Evolutionary conservation across 1,140 invertebrate genomes (phyloP).

Genomic region (Tetraneura akinire): DNA sequence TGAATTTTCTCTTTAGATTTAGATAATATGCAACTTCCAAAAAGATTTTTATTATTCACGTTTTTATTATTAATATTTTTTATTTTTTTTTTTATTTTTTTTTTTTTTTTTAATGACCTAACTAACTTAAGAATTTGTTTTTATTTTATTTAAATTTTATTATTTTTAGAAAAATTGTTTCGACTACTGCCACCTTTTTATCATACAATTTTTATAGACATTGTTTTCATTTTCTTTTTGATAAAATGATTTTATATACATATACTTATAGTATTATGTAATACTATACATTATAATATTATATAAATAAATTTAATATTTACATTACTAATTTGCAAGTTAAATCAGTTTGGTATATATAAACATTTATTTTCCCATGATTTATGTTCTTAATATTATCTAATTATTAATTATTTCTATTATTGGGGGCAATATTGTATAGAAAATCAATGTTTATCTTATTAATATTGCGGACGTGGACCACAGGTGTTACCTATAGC

Average conservation of each 20-base stretch:
- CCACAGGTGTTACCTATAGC: constrained; percentile 51
- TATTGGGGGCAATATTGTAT: constrained; percentile 47
- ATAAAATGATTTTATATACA: constrained; percentile 28
- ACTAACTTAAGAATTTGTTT: constrained; percentile 43
- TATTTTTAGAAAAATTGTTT: constrained; percentile 50
- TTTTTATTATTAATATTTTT: neutral
- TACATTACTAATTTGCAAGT: constrained; percentile 32
- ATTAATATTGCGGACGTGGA: constrained; percentile 49
- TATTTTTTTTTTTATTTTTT: constrained; percentile 5
- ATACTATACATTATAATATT: neutral
- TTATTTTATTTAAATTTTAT: constrained; percentile 50
- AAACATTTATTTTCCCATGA: constrained; percentile 36
- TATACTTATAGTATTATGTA: constrained; percentile 7
- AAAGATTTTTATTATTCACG: constrained; percentile 22
- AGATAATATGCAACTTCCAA: constrained; percentile 38
- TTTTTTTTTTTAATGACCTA: constrained; percentile 34
- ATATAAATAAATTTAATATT: constrained; percentile 32
- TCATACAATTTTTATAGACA: constrained; percentile 48
- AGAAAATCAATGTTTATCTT: constrained; percentile 31
- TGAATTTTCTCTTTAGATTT: constrained; percentile 40
- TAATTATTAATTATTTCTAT: constrained; percentile 47
- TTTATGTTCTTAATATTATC: constrained; percentile 26
- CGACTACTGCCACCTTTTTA: constrained; percentile 50
- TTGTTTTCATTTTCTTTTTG: constrained; percentile 48
- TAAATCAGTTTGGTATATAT: constrained; percentile 24